phyloP scores from a whole-genome alignment of 2,797 vertebrate species.

The Pitangus sulphuratus region DNA sequence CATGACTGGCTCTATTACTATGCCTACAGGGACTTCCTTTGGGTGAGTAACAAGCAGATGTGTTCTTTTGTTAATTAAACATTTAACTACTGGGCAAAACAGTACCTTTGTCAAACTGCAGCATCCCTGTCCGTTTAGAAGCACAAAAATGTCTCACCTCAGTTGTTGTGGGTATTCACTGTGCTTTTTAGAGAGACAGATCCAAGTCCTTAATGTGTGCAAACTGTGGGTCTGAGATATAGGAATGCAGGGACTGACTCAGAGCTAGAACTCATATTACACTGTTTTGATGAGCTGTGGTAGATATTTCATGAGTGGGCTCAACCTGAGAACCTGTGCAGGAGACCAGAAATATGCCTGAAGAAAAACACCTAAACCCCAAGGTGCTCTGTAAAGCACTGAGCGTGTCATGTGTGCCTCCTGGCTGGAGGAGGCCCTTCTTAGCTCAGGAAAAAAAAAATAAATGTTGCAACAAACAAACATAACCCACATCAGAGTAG shows the following conservation, averaged over 20 bases:
- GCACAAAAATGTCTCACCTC: background rate
- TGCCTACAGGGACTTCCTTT: conserved; percentile 90
- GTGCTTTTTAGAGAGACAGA: background rate
- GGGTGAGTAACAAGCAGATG: conserved; percentile 78
- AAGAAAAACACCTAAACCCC: background rate
- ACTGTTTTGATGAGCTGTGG: background rate
- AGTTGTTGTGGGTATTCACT: background rate
- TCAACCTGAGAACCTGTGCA: background rate
- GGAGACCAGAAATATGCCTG: background rate
- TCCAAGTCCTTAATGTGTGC: background rate
- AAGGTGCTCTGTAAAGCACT: background rate
- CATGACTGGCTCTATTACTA: conserved; percentile 98
- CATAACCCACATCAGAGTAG: background rate
- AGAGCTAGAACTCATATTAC: background rate
- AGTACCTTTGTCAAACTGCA: background rate
- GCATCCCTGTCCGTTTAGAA: background rate
- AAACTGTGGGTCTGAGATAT: background rate
- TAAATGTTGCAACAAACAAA: background rate
- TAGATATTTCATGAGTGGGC: background rate
- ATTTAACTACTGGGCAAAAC: background rate
- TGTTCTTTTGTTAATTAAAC: background rate
- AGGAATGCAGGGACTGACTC: background rate
- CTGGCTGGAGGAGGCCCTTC: background rate
- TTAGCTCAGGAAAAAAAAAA: background rate
- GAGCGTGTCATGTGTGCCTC: background rate